Base-by-base conservation (phyloP, 92 coral and sea anemone species). In the Paramuricea clavata region DNA sequence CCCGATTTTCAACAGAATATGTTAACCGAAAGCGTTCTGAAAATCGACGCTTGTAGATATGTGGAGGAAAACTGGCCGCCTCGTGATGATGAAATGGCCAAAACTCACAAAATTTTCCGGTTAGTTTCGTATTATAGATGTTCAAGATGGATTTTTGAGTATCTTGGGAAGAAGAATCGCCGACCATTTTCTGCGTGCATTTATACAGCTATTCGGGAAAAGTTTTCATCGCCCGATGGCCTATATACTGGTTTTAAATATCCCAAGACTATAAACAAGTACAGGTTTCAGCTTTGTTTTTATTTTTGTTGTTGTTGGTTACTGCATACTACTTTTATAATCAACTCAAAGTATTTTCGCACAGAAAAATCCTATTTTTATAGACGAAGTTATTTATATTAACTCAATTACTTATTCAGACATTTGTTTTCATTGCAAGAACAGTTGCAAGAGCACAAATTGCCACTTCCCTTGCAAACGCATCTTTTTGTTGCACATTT, bases 141-240 rank as follows among this genome's bases (percentile, higher is more conserved):
- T 44, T 84, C 88, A 21, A 16, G 82, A 73, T 84, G 70, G 88
- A 74, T 84, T 54, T 84, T 84, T 54, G 83, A 73, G 54, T 41
- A 41, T 35, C 34, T 84, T 10, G 88, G 88, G 10, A 84, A 84
- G 54, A 84, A 84, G 42, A 43, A 34, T 28, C 72, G 88, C 23
- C 59, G 88, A n/a, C 87, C 80, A 11, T 83, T 83, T 83, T 68
- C 82, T 12, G 39, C 80, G 27, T 83, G 87, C 71, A 36, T 52
- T n/a, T n/a, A n/a, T n/a, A n/a, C n/a, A n/a, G n/a, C n/a, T n/a
- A n/a, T n/a, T n/a, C n/a, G n/a, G n/a, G n/a, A n/a, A n/a, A n/a
- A n/a, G n/a, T n/a, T n/a, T n/a, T n/a, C 82, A 26, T 83, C 87
- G 12, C 82, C 87, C 34, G 87, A 83, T 71, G 68, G 71, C 21